Base-by-base conservation (phyloP, 1,140 invertebrate species). In the Xylocopa sonorina region DNA sequence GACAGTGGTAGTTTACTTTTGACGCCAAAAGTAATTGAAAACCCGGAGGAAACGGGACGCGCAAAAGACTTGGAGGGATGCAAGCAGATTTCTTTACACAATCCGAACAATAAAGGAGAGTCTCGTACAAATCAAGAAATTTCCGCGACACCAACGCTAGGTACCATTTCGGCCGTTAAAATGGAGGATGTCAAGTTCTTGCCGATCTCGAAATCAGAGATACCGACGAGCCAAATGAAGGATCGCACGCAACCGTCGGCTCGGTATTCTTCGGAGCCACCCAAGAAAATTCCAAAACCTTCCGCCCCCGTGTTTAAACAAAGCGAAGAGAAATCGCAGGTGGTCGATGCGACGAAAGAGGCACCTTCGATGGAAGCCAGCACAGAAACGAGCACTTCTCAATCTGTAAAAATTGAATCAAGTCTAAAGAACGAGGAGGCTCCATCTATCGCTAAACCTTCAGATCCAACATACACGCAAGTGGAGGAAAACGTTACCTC, bases 311-410 rank as follows among this genome's bases (percentile, higher is more conserved):
- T 34, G 12, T 41, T 32, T 4, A n/a, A 32, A 0, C 27, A 32
- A 34, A 5, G 6, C 7, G 6, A 5, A 9, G 50, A 69, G 5
- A 21, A 21, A 7, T 38, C 9, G 4, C 24, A 24, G 10, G 5
- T 10, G 9, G 18, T 0, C 0, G 3, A 32, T 2, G 2, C 4
- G 2, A 38, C 1, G 24, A 12, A 21, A 10, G 2, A 3, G 0
- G n/a, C n/a, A 1, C 2, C 50, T 9, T 3, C 38, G 38, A 12
- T 16, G n/a, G 27, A 57, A n/a, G 6, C 32, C 3, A 5, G 12
- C 3, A 24, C 7, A 14, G 32, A 16, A 0, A 12, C 10, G 12
- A 14, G 34, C 3, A n/a, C 1, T 38, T 3, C 1, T 32, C 21
- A 16, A 16, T 7, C 1, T 10, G 3, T n/a, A n/a, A n/a, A n/a